Evolutionary conservation across 2,888 invertebrate genomes (phyloP), one percentile per base, ranked within the genome.

Genomic region (Glomeris marginata): DNA sequence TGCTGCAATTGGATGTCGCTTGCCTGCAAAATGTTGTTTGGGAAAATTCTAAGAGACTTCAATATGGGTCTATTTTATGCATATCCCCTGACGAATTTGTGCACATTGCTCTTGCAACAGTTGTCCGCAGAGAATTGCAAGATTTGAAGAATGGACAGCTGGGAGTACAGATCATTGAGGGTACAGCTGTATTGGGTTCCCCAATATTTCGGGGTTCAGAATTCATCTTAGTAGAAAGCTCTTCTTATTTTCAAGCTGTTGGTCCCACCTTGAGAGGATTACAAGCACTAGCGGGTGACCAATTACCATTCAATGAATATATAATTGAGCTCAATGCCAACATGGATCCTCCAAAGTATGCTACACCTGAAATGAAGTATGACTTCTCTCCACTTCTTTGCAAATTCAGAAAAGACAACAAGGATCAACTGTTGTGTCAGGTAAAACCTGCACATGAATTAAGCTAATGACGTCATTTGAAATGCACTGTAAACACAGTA

Each of bases 31-130:
- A 42, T 38, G 48, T 58, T 16, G 46, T 49, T 11, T 73, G 72
- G 70, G 68, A 71, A 52, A 62, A 65, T 37, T 68, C 71, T 1
- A 77, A 77, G 58, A 69, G 77, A 51, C 74, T 84, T 20, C 76
- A 82, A 69, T 77, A 69, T 61, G 85, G 86, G 0, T 77, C 83
- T 0, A 66, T 87, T 16, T 63, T 88, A 0, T 76, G 81, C 51
- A 77, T 90, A 44, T 81, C 83, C 0, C 67, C 67, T 28, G 77
- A 81, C 61, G 70, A 77, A 49, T 87, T 87, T 64, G 66, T 75
- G 28, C 76, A 76, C 2, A 68, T 84, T 35, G 64, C 80, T 52
- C 75, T 85, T 60, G 85, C 78, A 1, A 77, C 77, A 35, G 79
- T 86, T 41, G 68, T 74, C 4, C 75, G 77, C 45, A 69, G 78